Base-by-base conservation (phyloP, 2,888 invertebrate species). In the Epirrhoe tristata region DNA sequence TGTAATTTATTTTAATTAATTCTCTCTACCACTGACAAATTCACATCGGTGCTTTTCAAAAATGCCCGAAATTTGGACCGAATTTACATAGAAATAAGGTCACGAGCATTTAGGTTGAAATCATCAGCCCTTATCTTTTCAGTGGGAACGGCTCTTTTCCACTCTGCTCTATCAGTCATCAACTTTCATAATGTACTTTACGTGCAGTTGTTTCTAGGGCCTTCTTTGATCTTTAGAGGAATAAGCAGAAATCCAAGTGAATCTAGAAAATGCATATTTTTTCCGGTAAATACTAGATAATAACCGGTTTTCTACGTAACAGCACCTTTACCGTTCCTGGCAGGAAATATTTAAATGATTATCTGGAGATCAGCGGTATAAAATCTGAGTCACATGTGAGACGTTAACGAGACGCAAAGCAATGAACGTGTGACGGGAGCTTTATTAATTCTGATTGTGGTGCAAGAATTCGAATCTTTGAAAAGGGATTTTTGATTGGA, bases 341-440 rank as follows among this genome's bases (percentile, higher is more conserved):
- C 71, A 61, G 71, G 69, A 66, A 70, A 73, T 73, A 71, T 72
- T 69, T 72, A 67, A 73, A 67, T 65, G 66, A 69, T 52, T 74
- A 74, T 74, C 74, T 69, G 53, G 48, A 60, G 69, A 73, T 73
- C 72, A 60, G 52, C 71, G 69, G 72, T 39, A 62, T 63, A 57
- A 63, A 71, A 73, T 69, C 70, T 71, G 67, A 73, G 68, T 72
- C 71, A 71, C 69, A 73, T 71, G 67, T 56, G 69, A 64, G 69
- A 74, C 71, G 68, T 68, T 74, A 74, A 75, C 69, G 73, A 75
- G 71, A 73, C 70, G 70, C 73, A 61, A 69, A 62, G 73, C 71
- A 73, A 73, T 74, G 61, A 70, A 70, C 70, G 71, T 68, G 63
- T 71, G 74, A 71, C 74, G 67, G 66, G 16, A 54, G 58, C 70